Base-by-base conservation (phyloP, 2,888 invertebrate species). In the Cantharis lateralis region DNA sequence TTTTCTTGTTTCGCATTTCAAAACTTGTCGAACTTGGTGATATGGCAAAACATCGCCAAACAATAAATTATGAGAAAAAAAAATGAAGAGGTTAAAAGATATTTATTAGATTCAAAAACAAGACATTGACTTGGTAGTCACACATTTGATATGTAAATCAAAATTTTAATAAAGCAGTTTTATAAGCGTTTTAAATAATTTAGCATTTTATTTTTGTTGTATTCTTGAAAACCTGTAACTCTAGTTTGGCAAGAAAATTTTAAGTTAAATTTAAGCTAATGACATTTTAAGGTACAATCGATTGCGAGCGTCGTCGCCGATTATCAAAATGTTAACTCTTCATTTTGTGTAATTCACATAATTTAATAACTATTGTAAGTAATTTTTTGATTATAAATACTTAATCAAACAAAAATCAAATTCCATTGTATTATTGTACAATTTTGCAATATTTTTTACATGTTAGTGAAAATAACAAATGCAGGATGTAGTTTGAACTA, bases 221-320 rank as follows among this genome's bases (percentile, higher is more conserved):
- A n/a, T 48, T 48, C 28, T 62, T 62, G 26, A 73, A 73, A 73
- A 73, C 73, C 73, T 28, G 73, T 62, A 73, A 73, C 73, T 73
- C 73, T 62, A 73, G 73, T 73, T 73, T 73, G 73, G 66, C 20
- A 68, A 72, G n/a, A 11, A 68, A 66, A 11, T 61, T 66, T 64
- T 16, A 48, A 72, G 2, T 68, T 69, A 66, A 69, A 24, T 66
- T 32, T 18, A 32, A 32, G 16, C 69, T 28, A 16, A 64, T 68
- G 48, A 68, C 24, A 72, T 61, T 68, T 32, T 72, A 61, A 48
- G 20, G 48, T 16, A 32, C 24, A 66, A 18, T 66, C n/a, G 7
- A 48, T 48, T n/a, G n/a, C 48, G 48, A 48, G 48, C 48, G n/a
- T 48, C n/a, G 48, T 48, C n/a, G 48, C n/a, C 32, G 32, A 13